A percentile compares a stretch with the other conserved stretches of the same genome.
Conservation (phyloP, 2,888 invertebrate genomes). For the Drosophila kuntzei region DNA sequence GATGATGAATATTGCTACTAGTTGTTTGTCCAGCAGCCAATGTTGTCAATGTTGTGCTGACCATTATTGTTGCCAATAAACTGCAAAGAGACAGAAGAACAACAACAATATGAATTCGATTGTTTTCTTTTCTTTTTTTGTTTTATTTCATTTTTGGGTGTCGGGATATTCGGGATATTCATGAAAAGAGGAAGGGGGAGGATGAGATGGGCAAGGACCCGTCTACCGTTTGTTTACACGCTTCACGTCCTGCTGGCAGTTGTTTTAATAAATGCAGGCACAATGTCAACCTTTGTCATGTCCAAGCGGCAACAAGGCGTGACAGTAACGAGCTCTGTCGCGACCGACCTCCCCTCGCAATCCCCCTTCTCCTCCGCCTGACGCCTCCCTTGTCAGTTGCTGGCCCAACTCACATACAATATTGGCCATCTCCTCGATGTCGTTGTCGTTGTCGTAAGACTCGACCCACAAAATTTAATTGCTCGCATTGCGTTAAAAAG, state of each 20-base stretch:
- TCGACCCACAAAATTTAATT: slow-evolving; percentile 44
- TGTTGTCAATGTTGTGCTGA: slow-evolving; percentile 86
- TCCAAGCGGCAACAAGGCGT: slow-evolving; percentile 64
- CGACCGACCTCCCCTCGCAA: slow-evolving; percentile 2
- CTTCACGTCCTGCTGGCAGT: slow-evolving; percentile 55
- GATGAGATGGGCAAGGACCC: too few relatives aligned
- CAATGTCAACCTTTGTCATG: slow-evolving; percentile 78
- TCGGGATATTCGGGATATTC: neutral
- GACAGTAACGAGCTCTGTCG: slow-evolving; percentile 69
- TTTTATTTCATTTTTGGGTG: slow-evolving; percentile 2
- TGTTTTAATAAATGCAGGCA: slow-evolving; percentile 75
- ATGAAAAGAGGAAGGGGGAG: slow-evolving; percentile 20
- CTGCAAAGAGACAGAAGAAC: slow-evolving; percentile 64
- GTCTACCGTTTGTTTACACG: slow-evolving; percentile 33
- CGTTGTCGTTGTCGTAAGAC: slow-evolving; percentile 2
- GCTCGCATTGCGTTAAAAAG: slow-evolving; percentile 21
- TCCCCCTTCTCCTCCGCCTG: neutral
- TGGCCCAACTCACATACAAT: neutral
- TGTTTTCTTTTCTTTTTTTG: neutral
- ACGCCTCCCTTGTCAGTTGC: neutral
- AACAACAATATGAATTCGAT: neutral
- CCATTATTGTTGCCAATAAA: slow-evolving; percentile 85
- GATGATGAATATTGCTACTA: slow-evolving; percentile 83
- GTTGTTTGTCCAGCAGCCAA: slow-evolving; percentile 85
- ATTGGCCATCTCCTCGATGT: neutral